Conservation (phyloP, 1,140 invertebrate species). For the Trichonephila clavata region DNA sequence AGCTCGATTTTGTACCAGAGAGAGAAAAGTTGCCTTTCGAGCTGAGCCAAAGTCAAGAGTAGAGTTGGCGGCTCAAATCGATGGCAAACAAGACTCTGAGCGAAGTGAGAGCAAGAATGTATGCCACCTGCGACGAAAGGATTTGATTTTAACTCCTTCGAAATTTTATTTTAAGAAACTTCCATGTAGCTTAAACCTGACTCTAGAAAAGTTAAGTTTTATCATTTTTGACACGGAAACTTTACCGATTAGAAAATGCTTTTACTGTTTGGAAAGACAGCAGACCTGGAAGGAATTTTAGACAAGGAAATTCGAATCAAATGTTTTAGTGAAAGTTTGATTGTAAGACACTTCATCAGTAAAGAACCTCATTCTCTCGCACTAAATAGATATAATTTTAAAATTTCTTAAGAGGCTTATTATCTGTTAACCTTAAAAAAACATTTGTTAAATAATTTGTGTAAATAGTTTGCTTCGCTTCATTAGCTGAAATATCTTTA, state of each 20-base stretch:
- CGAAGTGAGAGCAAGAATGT: not conserved
- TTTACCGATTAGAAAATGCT: not conserved
- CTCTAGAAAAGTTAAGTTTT: not conserved
- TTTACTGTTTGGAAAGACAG: not conserved
- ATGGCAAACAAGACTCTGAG: not conserved
- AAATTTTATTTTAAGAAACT: constrained; percentile 17
- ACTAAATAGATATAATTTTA: too few species aligned
- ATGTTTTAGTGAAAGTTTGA: not conserved
- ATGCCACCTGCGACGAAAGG: not conserved
- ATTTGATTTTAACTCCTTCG: not conserved
- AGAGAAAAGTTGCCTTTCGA: not conserved
- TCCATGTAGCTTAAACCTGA: not conserved
- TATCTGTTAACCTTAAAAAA: too few species aligned
- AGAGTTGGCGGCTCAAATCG: not conserved
- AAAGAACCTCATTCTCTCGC: not conserved
- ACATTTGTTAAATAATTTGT: too few species aligned
- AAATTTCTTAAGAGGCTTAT: too few species aligned
- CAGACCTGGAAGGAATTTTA: not conserved
- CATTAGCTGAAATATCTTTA: too few species aligned
- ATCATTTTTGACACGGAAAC: not conserved
- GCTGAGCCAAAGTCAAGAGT: not conserved
- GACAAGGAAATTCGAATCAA: not conserved
- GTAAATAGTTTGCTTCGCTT: too few species aligned
- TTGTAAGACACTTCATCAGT: not conserved
- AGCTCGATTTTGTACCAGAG: not conserved